A percentile compares a stretch with the other conserved stretches of the same genome.
Conservation (phyloP, 2,888 invertebrate genomes). For the Heteromurus nitidus region DNA sequence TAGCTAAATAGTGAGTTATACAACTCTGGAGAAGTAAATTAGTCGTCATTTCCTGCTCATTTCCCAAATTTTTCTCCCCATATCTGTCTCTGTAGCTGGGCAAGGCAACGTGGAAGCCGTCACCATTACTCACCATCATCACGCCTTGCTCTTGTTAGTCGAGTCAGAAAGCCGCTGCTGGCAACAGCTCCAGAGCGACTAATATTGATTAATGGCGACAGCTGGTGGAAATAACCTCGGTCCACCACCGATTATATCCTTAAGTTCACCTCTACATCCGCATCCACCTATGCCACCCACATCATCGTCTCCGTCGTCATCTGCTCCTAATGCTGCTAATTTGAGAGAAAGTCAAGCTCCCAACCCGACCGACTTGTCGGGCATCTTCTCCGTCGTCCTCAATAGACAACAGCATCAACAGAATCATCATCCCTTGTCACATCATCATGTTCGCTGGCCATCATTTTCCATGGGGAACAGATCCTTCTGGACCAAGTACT, state of each 20-base stretch:
- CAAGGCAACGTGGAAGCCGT: too few species aligned
- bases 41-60: slow-evolving; percentile 53
- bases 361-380: slow-evolving; percentile 64
- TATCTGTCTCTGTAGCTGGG: neutral
- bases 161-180: slow-evolving; percentile 26
- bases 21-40: slow-evolving; percentile 49
- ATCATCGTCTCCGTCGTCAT: slow-evolving; percentile 22
- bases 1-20: neutral
- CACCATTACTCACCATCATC: slow-evolving; percentile 30
- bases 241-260: slow-evolving; percentile 57
- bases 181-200: slow-evolving; percentile 46
- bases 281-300: slow-evolving; percentile 31
- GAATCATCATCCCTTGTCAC: slow-evolving; percentile 38
- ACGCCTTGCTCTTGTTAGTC: neutral
- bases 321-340: slow-evolving; percentile 15
- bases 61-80: slow-evolving; percentile 22
- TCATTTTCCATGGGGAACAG: slow-evolving; percentile 65
- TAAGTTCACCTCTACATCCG: slow-evolving; percentile 50
- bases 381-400: slow-evolving; percentile 67
- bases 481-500: slow-evolving; percentile 80
- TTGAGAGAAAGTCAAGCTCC: slow-evolving; percentile 51
- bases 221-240: slow-evolving; percentile 60
- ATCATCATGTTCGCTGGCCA: slow-evolving; percentile 69
- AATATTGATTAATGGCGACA: slow-evolving; percentile 61
- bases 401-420: slow-evolving; percentile 62